phyloP scores from a whole-genome alignment of 2,113 vertebrate genomes.

The Actenoides lindsayi region DNA sequence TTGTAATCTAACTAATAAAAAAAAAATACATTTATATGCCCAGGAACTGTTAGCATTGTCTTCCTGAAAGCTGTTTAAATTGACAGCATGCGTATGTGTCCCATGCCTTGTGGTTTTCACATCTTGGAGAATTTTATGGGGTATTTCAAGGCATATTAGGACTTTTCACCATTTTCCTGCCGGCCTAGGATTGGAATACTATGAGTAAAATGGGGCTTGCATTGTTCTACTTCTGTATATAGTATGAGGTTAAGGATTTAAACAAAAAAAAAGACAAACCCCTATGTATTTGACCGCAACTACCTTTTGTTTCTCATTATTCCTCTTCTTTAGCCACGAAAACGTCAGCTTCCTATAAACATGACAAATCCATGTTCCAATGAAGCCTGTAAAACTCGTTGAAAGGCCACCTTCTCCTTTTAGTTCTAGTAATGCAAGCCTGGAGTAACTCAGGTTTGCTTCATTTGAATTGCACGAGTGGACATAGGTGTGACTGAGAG shows the following conservation, averaged over 20 bases:
- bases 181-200: not conserved
- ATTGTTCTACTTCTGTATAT: not conserved
- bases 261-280: not conserved
- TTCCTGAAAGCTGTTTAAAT: not conserved
- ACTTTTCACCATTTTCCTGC: not conserved
- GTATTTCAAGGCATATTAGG: not conserved
- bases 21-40: not conserved
- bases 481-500: not conserved
- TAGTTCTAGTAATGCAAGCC: not conserved
- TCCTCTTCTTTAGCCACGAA: not conserved
- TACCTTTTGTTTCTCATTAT: not conserved
- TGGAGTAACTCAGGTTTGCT: not conserved
- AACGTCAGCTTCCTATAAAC: not conserved
- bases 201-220: not conserved
- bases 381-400: not conserved
- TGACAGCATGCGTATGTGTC: not conserved
- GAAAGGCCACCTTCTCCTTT: not conserved
- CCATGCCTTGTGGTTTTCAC: not conserved
- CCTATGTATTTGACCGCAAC: not conserved
- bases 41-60: not conserved
- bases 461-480: not conserved
- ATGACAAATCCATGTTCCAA: not conserved
- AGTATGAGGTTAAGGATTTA: not conserved
- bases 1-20: not conserved
- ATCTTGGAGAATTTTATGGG: not conserved